Evolutionary conservation across 2,797 vertebrate species (phyloP).

Genomic region (Macroramphosus scolopax): DNA sequence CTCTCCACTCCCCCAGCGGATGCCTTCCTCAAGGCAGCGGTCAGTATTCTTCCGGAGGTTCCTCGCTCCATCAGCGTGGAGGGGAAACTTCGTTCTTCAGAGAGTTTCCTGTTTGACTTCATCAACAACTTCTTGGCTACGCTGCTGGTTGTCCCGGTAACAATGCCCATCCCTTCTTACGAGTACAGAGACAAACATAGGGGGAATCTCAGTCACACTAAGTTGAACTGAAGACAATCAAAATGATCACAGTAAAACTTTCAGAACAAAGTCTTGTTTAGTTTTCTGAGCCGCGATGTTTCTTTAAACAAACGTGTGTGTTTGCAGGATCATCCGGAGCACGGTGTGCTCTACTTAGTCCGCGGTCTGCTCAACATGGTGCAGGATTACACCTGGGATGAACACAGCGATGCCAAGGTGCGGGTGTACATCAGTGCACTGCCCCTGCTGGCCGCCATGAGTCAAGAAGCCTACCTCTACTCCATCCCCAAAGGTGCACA

Average conservation of each 20-base stretch:
- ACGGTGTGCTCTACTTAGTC: slow-evolving; percentile 92
- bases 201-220: too few species aligned
- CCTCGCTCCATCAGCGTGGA: slow-evolving; percentile 90
- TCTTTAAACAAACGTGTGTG: too few species aligned
- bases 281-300: too few species aligned
- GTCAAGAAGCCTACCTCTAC: slow-evolving; percentile 91
- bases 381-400: slow-evolving; percentile 98
- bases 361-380: slow-evolving; percentile 94
- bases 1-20: slow-evolving; percentile 79
- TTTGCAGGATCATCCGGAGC: slow-evolving; percentile 93
- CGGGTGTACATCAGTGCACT: slow-evolving; percentile 89
- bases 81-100: slow-evolving; percentile 90
- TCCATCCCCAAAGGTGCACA: slow-evolving; percentile 90
- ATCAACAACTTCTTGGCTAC: slow-evolving; percentile 93
- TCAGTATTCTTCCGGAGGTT: slow-evolving; percentile 90
- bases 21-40: slow-evolving; percentile 93
- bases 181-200: too few species aligned
- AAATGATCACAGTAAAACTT: too few species aligned
- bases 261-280: too few species aligned
- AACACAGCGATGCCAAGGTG: slow-evolving; percentile 89
- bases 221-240: too few species aligned
- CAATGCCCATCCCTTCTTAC: slow-evolving; percentile 9
- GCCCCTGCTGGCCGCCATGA: slow-evolving; percentile 91
- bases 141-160: slow-evolving; percentile 91
- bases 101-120: slow-evolving; percentile 91